These are phyloP conservation scores for Perca schrenkii DNA, from an alignment of 2,113 vertebrate genomes.

Conservation along the genomic window DNA sequence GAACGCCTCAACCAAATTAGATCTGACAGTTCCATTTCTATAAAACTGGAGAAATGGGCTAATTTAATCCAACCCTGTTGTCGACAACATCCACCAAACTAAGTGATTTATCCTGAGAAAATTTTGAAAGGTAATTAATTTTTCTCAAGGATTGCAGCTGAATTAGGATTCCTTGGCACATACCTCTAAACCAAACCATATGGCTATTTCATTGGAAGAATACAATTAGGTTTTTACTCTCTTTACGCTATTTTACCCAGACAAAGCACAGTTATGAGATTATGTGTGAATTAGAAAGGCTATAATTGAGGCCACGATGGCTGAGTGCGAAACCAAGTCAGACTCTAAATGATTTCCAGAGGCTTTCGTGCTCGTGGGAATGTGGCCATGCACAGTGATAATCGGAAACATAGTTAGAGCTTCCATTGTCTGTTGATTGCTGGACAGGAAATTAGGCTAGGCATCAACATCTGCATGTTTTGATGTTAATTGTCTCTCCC, in stretches of 20 bases:
- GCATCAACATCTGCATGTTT: slow-evolving; percentile 60
- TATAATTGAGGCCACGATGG: slow-evolving; percentile 60
- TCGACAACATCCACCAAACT: slow-evolving; percentile 33
- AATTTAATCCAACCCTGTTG: slow-evolving; percentile 56
- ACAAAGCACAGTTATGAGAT: slow-evolving; percentile 66
- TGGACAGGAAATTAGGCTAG: slow-evolving; percentile 65
- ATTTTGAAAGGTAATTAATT: slow-evolving; percentile 36
- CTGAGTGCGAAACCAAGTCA: slow-evolving; percentile 63
- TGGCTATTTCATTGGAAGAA: slow-evolving; percentile 15
- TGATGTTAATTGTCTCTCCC: slow-evolving; percentile 68
- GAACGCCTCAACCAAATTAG: slow-evolving; percentile 47
- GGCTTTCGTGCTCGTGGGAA: slow-evolving; percentile 64
- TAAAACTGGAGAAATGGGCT: slow-evolving; percentile 26
- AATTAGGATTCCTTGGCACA: slow-evolving; percentile 29
- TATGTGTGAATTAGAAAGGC: slow-evolving; percentile 49
- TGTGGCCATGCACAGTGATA: slow-evolving; percentile 26
- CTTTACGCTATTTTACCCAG: slow-evolving; percentile 40
- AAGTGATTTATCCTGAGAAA: slow-evolving; percentile 55
- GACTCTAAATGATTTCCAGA: slow-evolving; percentile 66
- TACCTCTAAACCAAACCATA: slow-evolving; percentile 15
- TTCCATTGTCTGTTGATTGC: slow-evolving; percentile 55
- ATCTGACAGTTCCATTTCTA: slow-evolving; percentile 61
- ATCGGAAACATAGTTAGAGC: slow-evolving; percentile 48
- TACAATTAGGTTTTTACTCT: slow-evolving; percentile 28
- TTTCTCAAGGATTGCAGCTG: slow-evolving; percentile 4